Base-by-base conservation (phyloP, 2,888 invertebrate genomes). In the Galerucella nymphaeae region DNA sequence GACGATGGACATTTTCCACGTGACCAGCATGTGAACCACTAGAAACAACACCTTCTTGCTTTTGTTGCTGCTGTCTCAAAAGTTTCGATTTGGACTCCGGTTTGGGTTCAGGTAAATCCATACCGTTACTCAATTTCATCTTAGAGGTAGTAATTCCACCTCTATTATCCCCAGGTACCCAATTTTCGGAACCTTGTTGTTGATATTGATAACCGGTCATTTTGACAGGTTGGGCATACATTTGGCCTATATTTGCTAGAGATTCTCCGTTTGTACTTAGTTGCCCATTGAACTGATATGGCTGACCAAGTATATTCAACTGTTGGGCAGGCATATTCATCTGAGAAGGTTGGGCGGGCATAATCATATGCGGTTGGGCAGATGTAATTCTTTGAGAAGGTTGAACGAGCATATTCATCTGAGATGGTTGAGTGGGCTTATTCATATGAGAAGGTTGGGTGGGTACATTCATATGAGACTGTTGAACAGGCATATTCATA, bases 91-190 rank as follows among this genome's bases (percentile, higher is more conserved):
- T 65, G 50, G 50, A 30, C 48, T 48, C 45, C 16, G 50, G 50
- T 53, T 48, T 65, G 11, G 65, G 30, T 53, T 65, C 42, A 13
- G 58, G 58, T 30, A 58, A 8, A 30, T 58, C 58, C 58, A 58
- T 58, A 14, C 58, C 58, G 14, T 58, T 58, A 2, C 13, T 30
- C n/a, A 58, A 11, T 30, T 58, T 58, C 5, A 13, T 2, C 13
- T 58, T 58, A 1, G 58, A 30, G 30, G 30, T 38, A 9, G 30
- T 6, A 38, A 38, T 38, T 38, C 8, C 30, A 38, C 9, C 30
- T 38, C 42, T 38, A 11, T 16, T 16, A 42, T 62, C 61, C 18
- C 61, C 61, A 38, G 16, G 9, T 42, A 16, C 59, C 23, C 23
- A 59, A 30, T 59, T 59, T n/a, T 30, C 61, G 16, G 23, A 14